phyloP scores from a whole-genome alignment of 2,113 vertebrate species.

The Marcusenius ussheri region DNA sequence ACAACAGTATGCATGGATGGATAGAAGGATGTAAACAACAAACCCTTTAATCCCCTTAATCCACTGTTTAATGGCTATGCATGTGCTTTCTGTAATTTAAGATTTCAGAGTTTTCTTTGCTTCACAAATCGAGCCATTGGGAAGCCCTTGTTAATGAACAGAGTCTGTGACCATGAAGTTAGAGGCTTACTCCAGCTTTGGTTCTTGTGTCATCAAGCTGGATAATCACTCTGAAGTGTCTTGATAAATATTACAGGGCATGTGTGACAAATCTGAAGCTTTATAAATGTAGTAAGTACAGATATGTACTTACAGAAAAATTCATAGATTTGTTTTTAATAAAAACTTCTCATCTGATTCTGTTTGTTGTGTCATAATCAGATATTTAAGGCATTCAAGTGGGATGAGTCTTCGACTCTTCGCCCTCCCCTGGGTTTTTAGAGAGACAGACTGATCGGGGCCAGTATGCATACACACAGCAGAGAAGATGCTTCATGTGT shows the following conservation, averaged over 20 bases:
- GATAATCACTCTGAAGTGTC: background rate
- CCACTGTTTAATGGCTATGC: background rate
- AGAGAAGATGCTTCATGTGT: background rate
- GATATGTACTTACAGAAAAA: background rate
- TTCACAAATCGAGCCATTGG: background rate
- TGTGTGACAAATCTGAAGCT: background rate
- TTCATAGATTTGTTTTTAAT: background rate
- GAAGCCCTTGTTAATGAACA: background rate
- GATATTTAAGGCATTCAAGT: background rate
- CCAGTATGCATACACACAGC: background rate
- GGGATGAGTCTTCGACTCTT: background rate
- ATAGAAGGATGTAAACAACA: background rate
- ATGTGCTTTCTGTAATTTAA: background rate
- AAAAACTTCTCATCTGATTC: background rate
- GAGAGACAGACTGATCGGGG: background rate
- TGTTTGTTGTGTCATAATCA: background rate
- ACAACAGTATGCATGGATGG: background rate
- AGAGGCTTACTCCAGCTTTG: background rate
- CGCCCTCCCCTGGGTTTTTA: background rate
- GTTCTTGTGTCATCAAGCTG: background rate
- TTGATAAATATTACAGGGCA: background rate
- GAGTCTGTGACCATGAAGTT: background rate
- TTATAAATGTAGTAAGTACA: background rate
- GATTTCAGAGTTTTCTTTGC: background rate
- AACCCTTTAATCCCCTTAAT: background rate